A percentile compares a stretch with the other conserved stretches of the same genome.
Evolutionary conservation across 2,888 invertebrate genomes (phyloP).

Genomic region (Spodoptera exigua): DNA sequence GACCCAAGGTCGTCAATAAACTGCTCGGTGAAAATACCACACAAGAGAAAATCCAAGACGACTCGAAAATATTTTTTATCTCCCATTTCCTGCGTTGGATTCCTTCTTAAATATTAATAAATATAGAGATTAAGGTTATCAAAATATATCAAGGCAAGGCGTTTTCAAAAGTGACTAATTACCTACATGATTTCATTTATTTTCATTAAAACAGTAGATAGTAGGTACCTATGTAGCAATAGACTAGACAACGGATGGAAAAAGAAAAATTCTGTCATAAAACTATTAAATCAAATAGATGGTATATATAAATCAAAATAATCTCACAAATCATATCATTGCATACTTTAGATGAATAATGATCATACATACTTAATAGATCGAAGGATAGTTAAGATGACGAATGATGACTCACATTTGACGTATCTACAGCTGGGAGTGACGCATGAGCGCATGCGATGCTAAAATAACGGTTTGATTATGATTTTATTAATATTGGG

Average conservation of each 20-base stretch:
- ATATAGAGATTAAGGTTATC: neutral
- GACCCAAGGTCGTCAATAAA: conserved; percentile 53
- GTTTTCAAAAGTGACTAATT: neutral
- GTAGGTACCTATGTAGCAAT: too few species aligned
- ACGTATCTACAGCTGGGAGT: conserved; percentile 35
- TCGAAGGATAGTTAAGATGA: conserved; percentile 7
- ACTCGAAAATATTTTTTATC: conserved; percentile 29
- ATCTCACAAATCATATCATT: neutral
- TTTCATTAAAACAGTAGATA: too few species aligned
- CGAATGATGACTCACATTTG: conserved; percentile 39
- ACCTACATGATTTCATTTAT: neutral
- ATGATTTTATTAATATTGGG: conserved; percentile 9
- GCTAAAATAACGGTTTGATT: conserved; percentile 25
- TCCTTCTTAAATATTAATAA: conserved; percentile 2
- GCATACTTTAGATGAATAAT: neutral
- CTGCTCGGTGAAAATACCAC: conserved; percentile 49
- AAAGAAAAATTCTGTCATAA: too few species aligned
- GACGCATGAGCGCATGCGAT: conserved; percentile 23
- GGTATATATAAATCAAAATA: neutral
- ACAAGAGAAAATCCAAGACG: conserved; percentile 32
- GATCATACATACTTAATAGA: conserved; percentile 1
- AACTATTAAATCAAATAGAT: too few species aligned
- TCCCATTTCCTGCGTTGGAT: conserved; percentile 18
- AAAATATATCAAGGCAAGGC: neutral
- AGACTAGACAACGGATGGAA: too few species aligned